phyloP scores from a whole-genome alignment of 2,797 vertebrate species.

The Micromesistius poutassou region DNA sequence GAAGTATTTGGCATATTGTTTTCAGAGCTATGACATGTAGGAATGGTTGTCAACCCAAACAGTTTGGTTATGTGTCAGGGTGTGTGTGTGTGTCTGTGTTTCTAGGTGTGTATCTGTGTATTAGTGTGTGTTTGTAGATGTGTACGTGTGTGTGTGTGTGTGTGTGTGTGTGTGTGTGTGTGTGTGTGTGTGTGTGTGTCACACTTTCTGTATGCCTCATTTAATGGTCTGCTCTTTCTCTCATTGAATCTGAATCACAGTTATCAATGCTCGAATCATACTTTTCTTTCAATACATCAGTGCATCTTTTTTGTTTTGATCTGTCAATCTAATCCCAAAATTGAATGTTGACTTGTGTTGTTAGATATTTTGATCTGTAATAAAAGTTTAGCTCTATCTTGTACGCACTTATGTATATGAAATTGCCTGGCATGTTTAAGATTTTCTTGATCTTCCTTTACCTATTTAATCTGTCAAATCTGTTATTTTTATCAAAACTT shows the following conservation, averaged over 20 bases:
- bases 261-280: not conserved
- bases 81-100: not conserved
- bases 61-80: not conserved
- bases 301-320: not conserved
- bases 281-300: conserved; percentile 4
- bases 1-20: not conserved
- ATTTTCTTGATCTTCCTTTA: not conserved
- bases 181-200: conserved; percentile 18
- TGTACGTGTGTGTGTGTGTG: not conserved
- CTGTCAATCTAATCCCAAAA: not conserved
- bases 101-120: not conserved
- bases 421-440: not conserved
- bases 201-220: conserved; percentile 22
- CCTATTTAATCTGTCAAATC: not conserved
- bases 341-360: not conserved
- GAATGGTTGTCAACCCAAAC: not conserved
- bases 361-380: not conserved
- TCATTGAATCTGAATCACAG: conserved; percentile 11
- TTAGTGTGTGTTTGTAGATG: not conserved
- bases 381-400: not conserved
- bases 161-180: conserved; percentile 10
- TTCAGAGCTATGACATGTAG: not conserved
- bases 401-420: not conserved
- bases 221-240: conserved; percentile 26
- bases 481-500: not conserved